These are phyloP conservation scores for Spatulosminthurus flaviceps DNA, from an alignment of 2,888 invertebrate genomes.

Conservation along the genomic window DNA sequence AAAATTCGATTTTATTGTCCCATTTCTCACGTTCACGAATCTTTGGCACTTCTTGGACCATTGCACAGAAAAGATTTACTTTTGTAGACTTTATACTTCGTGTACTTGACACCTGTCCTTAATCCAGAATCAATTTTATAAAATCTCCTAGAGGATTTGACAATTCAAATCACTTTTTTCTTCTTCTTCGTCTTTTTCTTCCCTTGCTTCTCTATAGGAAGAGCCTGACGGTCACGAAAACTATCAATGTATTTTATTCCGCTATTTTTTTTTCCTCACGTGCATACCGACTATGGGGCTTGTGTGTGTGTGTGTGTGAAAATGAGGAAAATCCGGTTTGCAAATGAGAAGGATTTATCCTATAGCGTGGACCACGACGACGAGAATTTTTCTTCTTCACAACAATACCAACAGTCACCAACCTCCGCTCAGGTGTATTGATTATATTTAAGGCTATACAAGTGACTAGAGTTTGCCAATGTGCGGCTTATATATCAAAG, in stretches of 20 bases:
- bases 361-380: not conserved
- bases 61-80: conserved; percentile 18
- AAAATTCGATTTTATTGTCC: conserved; percentile 70
- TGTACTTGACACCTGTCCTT: conserved; percentile 37
- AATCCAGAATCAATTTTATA: conserved; percentile 26
- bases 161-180: conserved; percentile 7
- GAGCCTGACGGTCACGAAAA: not conserved
- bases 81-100: not conserved
- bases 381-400: not conserved
- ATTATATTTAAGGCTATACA: no score
- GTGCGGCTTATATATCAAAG: no score
- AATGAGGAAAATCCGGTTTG: conserved; percentile 13
- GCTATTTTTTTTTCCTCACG: not conserved
- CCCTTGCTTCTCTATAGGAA: not conserved
- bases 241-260: not conserved
- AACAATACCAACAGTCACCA: not conserved
- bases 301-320: no score
- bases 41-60: conserved; percentile 33
- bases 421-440: no score
- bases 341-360: not conserved
- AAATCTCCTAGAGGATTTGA: not conserved
- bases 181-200: no score
- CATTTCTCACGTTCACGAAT: conserved; percentile 63
- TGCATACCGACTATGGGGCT: not conserved
- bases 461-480: no score